Evolutionary conservation across 2,113 vertebrate genomes (phyloP), one percentile per base, ranked within the genome.

Genomic region (Copsychus sechellarum): DNA sequence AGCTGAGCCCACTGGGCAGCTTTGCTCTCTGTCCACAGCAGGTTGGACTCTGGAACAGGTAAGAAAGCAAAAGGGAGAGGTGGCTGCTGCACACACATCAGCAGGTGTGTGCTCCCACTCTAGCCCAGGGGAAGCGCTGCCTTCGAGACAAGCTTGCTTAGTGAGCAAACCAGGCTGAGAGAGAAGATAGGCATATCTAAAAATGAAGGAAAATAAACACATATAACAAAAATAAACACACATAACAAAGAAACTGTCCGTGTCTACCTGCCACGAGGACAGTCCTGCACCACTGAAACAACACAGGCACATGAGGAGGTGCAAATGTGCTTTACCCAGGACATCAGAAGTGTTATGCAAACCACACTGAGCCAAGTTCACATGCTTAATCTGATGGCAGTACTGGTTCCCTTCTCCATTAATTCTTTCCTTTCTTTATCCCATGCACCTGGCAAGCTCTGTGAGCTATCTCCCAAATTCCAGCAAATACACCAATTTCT

Each of bases 401-500:
- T 2, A 51, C 23, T 78, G 13, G 54, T 17, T 79, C 53, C 28
- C 62, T 53, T 78, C 83, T 86, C 60, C 64, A 89, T 14, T 22
- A 3, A 17, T n/a, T 58, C 38, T 69, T 94, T 91, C 42, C 62
- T 76, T 60, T 60, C 40, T 38, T 88, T 43, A 92, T 62, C 47
- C 61, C 4, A 1, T 31, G 57, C 80, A 92, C 47, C 85, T 64
- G 72, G 88, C 61, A 92, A 91, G 76, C 74, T 96, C 79, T 54
- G 57, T 38, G 67, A 93, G 84, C 61, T 86, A 76, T 40, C 79
- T 93, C 83, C 86, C 79, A 94, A 94, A 96, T 88, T 96, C 90
- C 90, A 90, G 86, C 56, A 94, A 94, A 89, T 78, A 94, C 56
- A 92, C 92, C 93, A 84, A 96, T 93, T 97, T 96, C 92, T 78